Base-by-base conservation (phyloP, 2,113 vertebrate genomes). In the Syngnathus typhle region DNA sequence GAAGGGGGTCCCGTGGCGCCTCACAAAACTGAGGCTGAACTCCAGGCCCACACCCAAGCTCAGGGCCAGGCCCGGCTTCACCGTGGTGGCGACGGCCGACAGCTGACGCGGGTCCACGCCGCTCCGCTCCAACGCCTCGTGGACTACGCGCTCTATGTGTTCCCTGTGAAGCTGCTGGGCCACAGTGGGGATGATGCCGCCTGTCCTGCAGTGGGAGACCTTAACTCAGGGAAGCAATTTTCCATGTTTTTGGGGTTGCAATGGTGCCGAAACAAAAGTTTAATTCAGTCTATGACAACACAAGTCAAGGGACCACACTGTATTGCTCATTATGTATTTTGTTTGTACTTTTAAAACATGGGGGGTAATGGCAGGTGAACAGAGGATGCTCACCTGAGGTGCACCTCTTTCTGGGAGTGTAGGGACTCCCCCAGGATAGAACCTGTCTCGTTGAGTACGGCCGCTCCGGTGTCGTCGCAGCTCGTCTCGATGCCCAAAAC, bases 391-490 rank as follows among this genome's bases (percentile, higher is more conserved):
- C 85, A 99, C 97, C 92, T 92, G 60, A 98, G 86, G 64, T 99
- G 97, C 13, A 94, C 89, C 37, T 94, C 83, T 47, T 90, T 93
- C 77, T 99, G 96, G 23, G 92, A 96, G 70, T 92, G 89, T 4
- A 98, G 87, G 2, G 92, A 93, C 84, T 99, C 96, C 66, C 96
- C 97, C 60, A 94, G 86, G 15, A 98, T 73, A 0, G 32, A 43
- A 21, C 96, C 96, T 0, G 84, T 82, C 61, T 94, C 93, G n/a
- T 96, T 94, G 81, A 98, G 70, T 15, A 99, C 94, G 0, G 97
- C 97, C 4, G 95, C 97, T 1, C 93, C 96, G 0, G 96, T 99
- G 55, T 99, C 97, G 38, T 99, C 97, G 9, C 96, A 99, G 86
- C 97, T 99, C 0, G 94, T 98, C 87, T 99, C 97, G 15, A 99